phyloP scores from a whole-genome alignment of 2,797 vertebrate species.

The Serranus cabrilla region DNA sequence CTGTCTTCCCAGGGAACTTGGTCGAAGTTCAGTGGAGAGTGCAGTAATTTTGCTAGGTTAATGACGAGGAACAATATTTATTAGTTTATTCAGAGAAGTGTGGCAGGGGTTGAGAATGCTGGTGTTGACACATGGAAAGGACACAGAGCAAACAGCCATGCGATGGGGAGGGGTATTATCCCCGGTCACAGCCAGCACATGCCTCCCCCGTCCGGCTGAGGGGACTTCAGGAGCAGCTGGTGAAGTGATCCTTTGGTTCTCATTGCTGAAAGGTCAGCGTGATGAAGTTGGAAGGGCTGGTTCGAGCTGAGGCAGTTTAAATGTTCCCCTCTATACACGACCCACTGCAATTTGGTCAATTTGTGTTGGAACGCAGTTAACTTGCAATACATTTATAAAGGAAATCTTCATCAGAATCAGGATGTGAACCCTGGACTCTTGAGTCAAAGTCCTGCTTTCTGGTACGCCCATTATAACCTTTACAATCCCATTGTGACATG shows the following conservation, averaged over 20 bases:
- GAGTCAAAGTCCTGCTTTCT: background rate
- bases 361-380: too few relatives aligned
- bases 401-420: too few relatives aligned
- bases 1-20: background rate
- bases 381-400: too few relatives aligned
- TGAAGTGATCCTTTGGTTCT: slow-evolving; percentile 26
- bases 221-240: slow-evolving; percentile 28
- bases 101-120: slow-evolving; percentile 13
- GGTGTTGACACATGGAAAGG: slow-evolving; percentile 25
- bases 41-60: slow-evolving; percentile 37
- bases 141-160: slow-evolving; percentile 15
- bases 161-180: background rate
- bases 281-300: background rate
- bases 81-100: slow-evolving; percentile 41
- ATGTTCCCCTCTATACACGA: background rate
- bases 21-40: slow-evolving; percentile 31
- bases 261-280: slow-evolving; percentile 10
- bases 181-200: background rate
- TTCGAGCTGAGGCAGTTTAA: background rate
- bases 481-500: background rate
- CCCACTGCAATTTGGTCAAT: background rate
- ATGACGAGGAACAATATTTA: slow-evolving; percentile 49
- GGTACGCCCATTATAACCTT: background rate
- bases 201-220: slow-evolving; percentile 12
- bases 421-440: background rate